Base-by-base conservation (phyloP, 2,888 invertebrate species). In the Gonocerus acuteangulatus region DNA sequence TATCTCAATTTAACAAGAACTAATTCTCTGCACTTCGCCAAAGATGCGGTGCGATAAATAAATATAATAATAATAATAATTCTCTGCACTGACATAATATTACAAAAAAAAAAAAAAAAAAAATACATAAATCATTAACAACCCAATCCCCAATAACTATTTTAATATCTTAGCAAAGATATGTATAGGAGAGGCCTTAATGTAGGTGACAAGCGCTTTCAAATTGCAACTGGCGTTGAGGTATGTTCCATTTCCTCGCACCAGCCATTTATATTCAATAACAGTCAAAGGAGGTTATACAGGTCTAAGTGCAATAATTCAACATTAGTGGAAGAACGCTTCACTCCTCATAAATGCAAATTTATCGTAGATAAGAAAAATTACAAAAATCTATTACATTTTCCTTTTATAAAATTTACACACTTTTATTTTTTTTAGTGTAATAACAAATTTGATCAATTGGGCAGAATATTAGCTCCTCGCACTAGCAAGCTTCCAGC, bases 181-280 rank as follows among this genome's bases (percentile, higher is more conserved):
- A 57, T 57, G 57, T 57, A 57, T 57, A 57, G 45, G 57, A 47
- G 57, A 56, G 57, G 54, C 54, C 54, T 54, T 54, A 42, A 54
- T 54, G 22, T 36, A 54, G 54, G 54, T 42, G 42, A 39, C 42
- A 54, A 54, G 54, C 54, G 54, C 54, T 22, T 54, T n/a, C n/a
- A 54, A 19, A 22, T 42, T n/a, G n/a, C 54, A 54, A 34, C n/a
- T 18, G 42, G 16, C 16, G n/a, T 32, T 15, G 39, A 42, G 7
- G 13, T 21, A 1, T 42, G 13, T 11, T 23, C 15, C 9, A 1
- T 2, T 4, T 1, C 23, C 22, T 54, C 39, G n/a, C 4, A 4
- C 23, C 23, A 22, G 54, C 39, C 9, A n/a, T 22, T n/a, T 6
- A 36, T 42, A 34, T 15, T 23, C 32, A 34, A 19, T 19, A 21